phyloP scores from a whole-genome alignment of 2,113 vertebrate genomes.

The Silurus glanis region DNA sequence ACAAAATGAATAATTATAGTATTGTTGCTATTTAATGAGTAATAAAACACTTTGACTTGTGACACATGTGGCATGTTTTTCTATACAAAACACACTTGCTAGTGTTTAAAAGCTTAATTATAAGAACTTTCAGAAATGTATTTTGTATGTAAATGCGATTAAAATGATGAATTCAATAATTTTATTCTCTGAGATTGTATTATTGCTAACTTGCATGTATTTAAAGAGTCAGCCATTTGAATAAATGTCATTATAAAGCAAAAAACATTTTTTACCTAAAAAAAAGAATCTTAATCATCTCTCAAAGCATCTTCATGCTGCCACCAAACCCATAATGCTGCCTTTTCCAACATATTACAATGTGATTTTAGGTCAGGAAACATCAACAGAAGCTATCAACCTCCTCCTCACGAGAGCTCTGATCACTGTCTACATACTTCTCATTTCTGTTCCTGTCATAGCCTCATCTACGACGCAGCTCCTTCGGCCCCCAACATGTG shows the following conservation, averaged over 20 bases:
- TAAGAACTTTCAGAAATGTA: not conserved
- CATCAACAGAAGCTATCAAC: conserved; percentile 23
- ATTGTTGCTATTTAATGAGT: not conserved
- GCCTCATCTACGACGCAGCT: conserved; percentile 20
- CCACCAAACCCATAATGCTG: not conserved
- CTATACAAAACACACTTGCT: not conserved
- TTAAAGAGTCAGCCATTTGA: not conserved
- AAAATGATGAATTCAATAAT: no score
- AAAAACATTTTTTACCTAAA: not conserved
- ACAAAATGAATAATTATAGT: no score
- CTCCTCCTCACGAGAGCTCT: conserved; percentile 29
- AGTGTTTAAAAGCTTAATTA: not conserved
- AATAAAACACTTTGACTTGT: not conserved
- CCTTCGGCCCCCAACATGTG: conserved; percentile 38
- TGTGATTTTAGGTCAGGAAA: conserved; percentile 20
- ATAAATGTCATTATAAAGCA: not conserved
- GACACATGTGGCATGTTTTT: no score
- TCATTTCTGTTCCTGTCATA: conserved; percentile 43
- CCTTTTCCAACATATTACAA: conserved; percentile 14
- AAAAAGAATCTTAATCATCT: not conserved
- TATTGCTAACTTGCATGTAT: not conserved
- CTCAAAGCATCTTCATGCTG: not conserved
- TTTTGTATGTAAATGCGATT: no score
- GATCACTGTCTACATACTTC: conserved; percentile 37
- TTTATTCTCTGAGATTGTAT: not conserved